Conservation (phyloP, 2,888 invertebrate species). For the Gandaritis pyraliata region DNA sequence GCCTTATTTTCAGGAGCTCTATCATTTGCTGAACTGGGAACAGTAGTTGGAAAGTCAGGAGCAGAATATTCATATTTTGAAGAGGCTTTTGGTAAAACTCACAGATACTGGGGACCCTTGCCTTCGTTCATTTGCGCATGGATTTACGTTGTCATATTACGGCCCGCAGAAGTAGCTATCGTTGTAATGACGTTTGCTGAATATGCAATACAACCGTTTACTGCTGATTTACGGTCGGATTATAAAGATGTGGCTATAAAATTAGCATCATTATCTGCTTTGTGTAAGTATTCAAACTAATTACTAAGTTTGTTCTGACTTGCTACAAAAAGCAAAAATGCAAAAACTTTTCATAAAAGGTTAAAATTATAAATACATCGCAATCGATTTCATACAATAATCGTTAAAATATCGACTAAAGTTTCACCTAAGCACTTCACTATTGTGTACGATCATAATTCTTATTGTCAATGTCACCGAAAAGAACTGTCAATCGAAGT, state of each 20-base stretch:
- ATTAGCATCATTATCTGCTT: constrained; percentile 85
- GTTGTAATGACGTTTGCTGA: constrained; percentile 90
- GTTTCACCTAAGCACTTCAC: background rate
- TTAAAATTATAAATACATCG: no score
- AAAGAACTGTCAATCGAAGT: background rate
- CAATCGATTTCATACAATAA: constrained; percentile 5
- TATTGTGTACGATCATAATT: background rate
- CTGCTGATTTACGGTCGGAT: constrained; percentile 67
- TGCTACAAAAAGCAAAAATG: background rate
- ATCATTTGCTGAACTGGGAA: constrained; percentile 92
- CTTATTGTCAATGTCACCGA: background rate
- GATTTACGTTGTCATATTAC: constrained; percentile 89
- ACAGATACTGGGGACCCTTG: constrained; percentile 88
- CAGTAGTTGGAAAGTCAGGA: constrained; percentile 90
- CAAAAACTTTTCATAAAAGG: no score
- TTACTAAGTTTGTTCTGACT: background rate
- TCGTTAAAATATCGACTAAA: constrained; percentile 6
- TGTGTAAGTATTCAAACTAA: constrained; percentile 79
- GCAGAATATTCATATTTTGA: constrained; percentile 92
- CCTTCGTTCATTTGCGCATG: constrained; percentile 91
- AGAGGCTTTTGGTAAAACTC: constrained; percentile 88
- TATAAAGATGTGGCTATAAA: constrained; percentile 83
- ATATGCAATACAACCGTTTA: constrained; percentile 88
- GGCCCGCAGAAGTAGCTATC: constrained; percentile 92
- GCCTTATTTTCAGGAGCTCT: constrained; percentile 86